Percentiles rank a stretch among this genome's conserved stretches.
phyloP scores from a whole-genome alignment of 2,113 vertebrate species.

The Megaceryle torquata region DNA sequence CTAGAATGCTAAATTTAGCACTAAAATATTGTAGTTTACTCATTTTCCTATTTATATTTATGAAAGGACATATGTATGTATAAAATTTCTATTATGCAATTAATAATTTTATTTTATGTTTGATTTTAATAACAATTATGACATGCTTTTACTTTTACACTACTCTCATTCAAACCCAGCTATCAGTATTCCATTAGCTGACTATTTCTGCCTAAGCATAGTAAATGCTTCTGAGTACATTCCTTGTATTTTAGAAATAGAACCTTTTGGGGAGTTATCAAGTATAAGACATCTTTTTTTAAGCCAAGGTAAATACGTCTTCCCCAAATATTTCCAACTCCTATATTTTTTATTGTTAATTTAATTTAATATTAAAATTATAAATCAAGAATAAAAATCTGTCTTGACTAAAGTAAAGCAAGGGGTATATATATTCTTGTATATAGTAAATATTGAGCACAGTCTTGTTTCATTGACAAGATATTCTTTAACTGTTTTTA shows the following conservation, averaged over 20 bases:
- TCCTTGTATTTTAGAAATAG: neutral
- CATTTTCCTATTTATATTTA: neutral
- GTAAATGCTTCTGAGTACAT: neutral
- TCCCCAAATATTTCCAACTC: neutral
- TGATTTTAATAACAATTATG: neutral
- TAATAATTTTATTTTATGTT: slow-evolving; percentile 61
- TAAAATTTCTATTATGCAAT: neutral
- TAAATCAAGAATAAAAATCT: neutral
- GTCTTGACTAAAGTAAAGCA: neutral
- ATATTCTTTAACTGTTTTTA: neutral
- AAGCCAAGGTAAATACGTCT: neutral
- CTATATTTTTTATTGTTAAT: neutral
- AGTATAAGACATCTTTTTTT: neutral
- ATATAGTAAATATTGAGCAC: neutral
- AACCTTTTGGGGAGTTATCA: neutral
- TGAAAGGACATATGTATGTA: neutral
- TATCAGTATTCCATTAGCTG: slow-evolving; percentile 73
- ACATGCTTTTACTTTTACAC: slow-evolving; percentile 43
- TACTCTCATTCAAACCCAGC: slow-evolving; percentile 32
- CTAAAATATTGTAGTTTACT: neutral
- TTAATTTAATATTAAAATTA: neutral
- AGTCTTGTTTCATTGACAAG: neutral
- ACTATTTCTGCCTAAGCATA: neutral
- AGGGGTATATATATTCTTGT: neutral
- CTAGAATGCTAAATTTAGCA: neutral